Conservation (phyloP, 2,797 vertebrate species). For the Benthosema pterotum region DNA sequence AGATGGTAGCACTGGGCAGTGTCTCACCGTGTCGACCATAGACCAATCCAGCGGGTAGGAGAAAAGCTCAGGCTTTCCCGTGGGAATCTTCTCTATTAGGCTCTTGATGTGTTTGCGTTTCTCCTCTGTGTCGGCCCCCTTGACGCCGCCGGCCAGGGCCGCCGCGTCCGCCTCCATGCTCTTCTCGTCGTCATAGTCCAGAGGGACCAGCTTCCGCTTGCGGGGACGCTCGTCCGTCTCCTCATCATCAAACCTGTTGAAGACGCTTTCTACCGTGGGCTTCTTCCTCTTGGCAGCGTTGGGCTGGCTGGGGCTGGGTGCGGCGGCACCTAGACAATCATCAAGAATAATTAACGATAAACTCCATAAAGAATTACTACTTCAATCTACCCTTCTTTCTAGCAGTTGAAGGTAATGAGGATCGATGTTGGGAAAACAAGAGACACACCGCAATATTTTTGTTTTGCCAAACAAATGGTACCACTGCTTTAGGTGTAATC, state of each 20-base stretch:
- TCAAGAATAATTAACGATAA: neutral
- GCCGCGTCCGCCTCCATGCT: constrained; percentile 73
- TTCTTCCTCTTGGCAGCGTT: constrained; percentile 94
- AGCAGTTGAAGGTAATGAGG: no score
- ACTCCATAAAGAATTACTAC: no score
- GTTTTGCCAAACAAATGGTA: no score
- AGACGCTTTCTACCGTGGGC: constrained; percentile 96
- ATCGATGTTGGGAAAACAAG: no score
- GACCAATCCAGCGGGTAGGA: constrained; percentile 95
- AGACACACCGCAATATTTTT: no score
- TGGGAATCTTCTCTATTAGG: constrained; percentile 98
- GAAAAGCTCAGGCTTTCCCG: constrained; percentile 96
- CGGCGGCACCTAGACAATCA: constrained; percentile 81
- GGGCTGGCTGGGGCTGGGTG: constrained; percentile 93
- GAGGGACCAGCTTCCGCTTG: constrained; percentile 95
- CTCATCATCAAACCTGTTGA: constrained; percentile 97
- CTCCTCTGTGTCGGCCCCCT: constrained; percentile 94
- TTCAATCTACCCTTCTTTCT: no score
- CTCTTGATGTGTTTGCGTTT: constrained; percentile 98
- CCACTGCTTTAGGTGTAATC: no score
- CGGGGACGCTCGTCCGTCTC: constrained; percentile 93
- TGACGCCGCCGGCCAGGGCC: constrained; percentile 76
- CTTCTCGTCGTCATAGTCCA: constrained; percentile 98
- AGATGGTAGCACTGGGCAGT: no score
- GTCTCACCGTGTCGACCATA: constrained; percentile 81